A percentile compares a stretch with the other conserved stretches of the same genome.
Evolutionary conservation across 53 echinoderm and acorn worm species (phyloP).

Genomic region (Mesocentrotus franciscanus): DNA sequence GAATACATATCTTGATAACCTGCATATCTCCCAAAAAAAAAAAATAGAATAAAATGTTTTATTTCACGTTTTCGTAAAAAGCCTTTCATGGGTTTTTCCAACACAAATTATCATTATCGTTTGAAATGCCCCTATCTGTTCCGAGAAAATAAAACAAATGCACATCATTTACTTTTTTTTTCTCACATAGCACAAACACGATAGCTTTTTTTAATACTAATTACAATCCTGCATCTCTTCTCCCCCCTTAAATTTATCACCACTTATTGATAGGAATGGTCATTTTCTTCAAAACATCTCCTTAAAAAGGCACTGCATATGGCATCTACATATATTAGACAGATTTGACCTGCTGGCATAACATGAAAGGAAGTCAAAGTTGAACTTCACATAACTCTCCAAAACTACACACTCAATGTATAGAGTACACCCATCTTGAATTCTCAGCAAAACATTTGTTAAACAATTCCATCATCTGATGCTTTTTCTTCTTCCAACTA

Average conservation of each 20-base stretch:
- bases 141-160: not conserved
- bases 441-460: not conserved
- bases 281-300: not conserved
- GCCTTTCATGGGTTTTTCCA: not conserved
- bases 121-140: not conserved
- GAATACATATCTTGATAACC: not conserved
- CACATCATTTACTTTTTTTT: not conserved
- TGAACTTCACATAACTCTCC: not conserved
- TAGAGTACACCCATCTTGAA: not conserved
- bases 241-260: not conserved
- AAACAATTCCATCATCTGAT: not conserved
- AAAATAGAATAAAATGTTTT: no score
- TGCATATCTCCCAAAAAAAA: not conserved
- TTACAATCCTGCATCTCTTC: not conserved
- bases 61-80: not conserved
- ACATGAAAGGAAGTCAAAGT: not conserved
- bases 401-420: not conserved
- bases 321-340: not conserved
- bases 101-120: not conserved
- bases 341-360: not conserved
- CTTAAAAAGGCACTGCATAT: conserved; percentile 19
- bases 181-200: not conserved
- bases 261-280: not conserved
- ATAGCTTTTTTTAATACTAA: not conserved
- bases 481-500: not conserved